Percentiles rank a stretch among this genome's conserved stretches.
Conservation (phyloP, 2,888 invertebrate genomes). For the Orthosia incerta region DNA sequence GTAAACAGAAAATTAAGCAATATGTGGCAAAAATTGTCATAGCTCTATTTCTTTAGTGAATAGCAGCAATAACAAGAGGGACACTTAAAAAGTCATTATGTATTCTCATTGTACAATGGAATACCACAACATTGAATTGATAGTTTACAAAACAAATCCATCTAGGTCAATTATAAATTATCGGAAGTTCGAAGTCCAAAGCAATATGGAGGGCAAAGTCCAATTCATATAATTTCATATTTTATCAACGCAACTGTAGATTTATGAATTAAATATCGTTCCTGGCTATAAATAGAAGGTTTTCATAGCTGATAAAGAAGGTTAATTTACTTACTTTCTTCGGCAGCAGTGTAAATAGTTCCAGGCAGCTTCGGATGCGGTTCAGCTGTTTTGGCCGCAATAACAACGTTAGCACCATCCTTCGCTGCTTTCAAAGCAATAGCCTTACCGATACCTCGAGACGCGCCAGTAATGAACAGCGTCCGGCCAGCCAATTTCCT, state of each 20-base stretch:
- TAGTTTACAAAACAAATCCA: conserved; percentile 47
- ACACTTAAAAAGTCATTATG: neutral
- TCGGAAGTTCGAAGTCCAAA: conserved; percentile 50
- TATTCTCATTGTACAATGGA: neutral
- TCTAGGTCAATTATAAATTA: conserved; percentile 54
- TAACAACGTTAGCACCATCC: conserved; percentile 97
- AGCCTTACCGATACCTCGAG: conserved; percentile 98
- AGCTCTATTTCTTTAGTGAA: neutral
- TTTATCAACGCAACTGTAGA: conserved; percentile 18
- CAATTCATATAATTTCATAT: conserved; percentile 64
- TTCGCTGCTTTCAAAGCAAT: conserved; percentile 98
- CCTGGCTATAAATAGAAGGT: neutral
- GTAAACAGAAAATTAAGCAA: neutral
- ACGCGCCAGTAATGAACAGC: conserved; percentile 98
- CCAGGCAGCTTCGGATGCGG: conserved; percentile 98
- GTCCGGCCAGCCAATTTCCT: conserved; percentile 95
- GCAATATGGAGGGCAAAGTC: conserved; percentile 78
- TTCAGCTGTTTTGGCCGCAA: conserved; percentile 97
- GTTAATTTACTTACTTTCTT: conserved; percentile 93
- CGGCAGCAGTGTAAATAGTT: conserved; percentile 97
- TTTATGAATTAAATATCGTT: conserved; percentile 51
- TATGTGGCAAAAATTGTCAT: neutral
- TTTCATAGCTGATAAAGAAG: neutral
- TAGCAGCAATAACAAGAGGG: neutral
- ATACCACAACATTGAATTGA: conserved; percentile 62